Base-by-base conservation (phyloP, 2,888 invertebrate genomes). In the Ommatoiulus sabulosus region DNA sequence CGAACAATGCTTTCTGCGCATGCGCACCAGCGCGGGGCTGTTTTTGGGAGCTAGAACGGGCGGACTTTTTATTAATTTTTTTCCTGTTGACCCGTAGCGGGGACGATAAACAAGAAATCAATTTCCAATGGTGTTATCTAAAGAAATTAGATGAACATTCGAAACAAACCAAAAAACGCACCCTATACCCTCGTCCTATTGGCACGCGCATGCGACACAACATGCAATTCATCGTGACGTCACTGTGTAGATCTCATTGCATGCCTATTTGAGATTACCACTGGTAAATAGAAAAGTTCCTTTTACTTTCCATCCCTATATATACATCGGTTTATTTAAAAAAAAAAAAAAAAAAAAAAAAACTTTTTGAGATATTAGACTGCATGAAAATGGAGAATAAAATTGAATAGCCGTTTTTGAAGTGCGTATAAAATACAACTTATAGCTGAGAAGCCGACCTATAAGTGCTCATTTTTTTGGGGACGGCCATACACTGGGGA, bases 401-500 rank as follows among this genome's bases (percentile, higher is more conserved):
- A 80, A 80, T 24, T 80, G 80, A 80, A 80, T 80, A 80, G 80
- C 48, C 86, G 86, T 86, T 86, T 85, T 86, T 86, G 86, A 86
- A 86, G 86, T 86, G 86, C 86, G 44, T 86, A 80, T 80, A 80
- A 80, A 80, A 80, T 80, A 80, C 80, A 35, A 80, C 80, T 80
- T 80, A 35, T 35, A 35, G 80, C 80, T 80, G 80, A 35, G 80
- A 80, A 35, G 12, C 80, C 80, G 24, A 80, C 80, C 80, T 80
- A 80, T 35, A 80, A 80, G 80, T 80, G 80, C 80, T 80, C 80
- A 80, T 80, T 80, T 80, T 80, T 80, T 35, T 80, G 80, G 35
- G 80, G 80, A 80, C 44, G 86, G 86, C 48, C 86, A 86, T 86
- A 44, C 86, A 86, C 86, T 44, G 86, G 86, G 86, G 86, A 86